Percentiles rank a stretch among this genome's conserved stretches.
These are phyloP conservation scores for Torymus texanus DNA, from an alignment of 2,888 invertebrate species.

Conservation along the genomic window DNA sequence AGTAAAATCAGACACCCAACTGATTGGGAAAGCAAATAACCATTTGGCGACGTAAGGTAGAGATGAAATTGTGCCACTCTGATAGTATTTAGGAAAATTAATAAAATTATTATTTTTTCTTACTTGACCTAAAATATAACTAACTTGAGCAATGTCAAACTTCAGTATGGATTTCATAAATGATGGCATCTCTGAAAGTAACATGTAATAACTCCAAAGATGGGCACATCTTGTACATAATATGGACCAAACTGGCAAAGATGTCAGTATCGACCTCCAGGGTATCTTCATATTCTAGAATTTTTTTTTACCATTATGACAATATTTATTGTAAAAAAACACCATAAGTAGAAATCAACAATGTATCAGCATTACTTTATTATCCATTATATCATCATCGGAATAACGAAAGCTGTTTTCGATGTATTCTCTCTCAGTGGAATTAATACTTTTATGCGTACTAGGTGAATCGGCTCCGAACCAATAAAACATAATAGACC, in stretches of 20 bases:
- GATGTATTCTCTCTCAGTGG: constrained; percentile 81
- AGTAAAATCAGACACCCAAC: constrained; percentile 76
- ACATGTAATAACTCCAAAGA: constrained; percentile 89
- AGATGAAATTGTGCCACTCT: constrained; percentile 77
- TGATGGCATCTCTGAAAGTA: constrained; percentile 87
- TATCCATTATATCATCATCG: constrained; percentile 73
- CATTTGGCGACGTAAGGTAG: constrained; percentile 78
- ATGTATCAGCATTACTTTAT: constrained; percentile 56
- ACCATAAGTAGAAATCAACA: too few species aligned
- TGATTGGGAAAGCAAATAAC: constrained; percentile 76
- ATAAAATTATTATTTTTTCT: not conserved
- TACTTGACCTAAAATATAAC: not conserved
- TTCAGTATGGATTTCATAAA: constrained; percentile 85
- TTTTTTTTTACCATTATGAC: too few species aligned
- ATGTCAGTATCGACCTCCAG: constrained; percentile 85
- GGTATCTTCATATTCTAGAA: constrained; percentile 80
- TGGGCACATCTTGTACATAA: constrained; percentile 84
- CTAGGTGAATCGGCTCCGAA: constrained; percentile 83
- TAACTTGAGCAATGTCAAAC: constrained; percentile 83
- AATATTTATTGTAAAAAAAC: too few species aligned
- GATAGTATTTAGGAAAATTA: constrained; percentile 75
- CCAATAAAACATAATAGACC: constrained; percentile 79
- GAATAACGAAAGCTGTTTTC: constrained; percentile 75
- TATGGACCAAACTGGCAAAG: constrained; percentile 88
- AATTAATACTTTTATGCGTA: constrained; percentile 78